Evolutionary conservation across 2,888 invertebrate genomes (phyloP).

Genomic region (Lumbricus terrestris): DNA sequence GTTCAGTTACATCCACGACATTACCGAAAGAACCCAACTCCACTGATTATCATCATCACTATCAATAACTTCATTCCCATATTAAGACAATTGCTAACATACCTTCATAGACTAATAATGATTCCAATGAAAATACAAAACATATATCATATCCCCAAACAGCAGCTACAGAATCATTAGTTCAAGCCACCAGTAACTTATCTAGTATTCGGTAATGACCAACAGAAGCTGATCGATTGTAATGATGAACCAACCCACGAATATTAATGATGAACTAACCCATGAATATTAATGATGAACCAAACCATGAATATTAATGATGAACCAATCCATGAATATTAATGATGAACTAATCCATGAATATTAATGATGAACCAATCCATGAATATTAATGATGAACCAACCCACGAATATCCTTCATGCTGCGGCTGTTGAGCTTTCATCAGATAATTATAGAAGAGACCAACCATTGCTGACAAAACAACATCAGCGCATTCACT

Average conservation of each 20-base stretch:
- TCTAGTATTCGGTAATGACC: background rate
- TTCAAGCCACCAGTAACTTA: background rate
- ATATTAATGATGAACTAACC: slow-evolving; percentile 56
- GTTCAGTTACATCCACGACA: background rate
- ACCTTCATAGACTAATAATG: background rate
- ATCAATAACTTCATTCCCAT: no score
- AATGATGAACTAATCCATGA: slow-evolving; percentile 58
- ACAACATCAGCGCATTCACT: slow-evolving; percentile 40
- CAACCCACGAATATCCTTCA: slow-evolving; percentile 61
- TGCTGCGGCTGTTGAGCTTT: slow-evolving; percentile 68
- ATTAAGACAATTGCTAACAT: no score
- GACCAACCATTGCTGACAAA: slow-evolving; percentile 50
- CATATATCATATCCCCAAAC: background rate
- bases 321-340: slow-evolving; percentile 57
- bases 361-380: slow-evolving; percentile 56
- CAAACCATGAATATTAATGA: slow-evolving; percentile 58
- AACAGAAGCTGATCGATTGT: background rate
- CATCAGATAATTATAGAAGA: slow-evolving; percentile 56
- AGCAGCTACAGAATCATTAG: background rate
- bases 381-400: slow-evolving; percentile 47
- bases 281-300: slow-evolving; percentile 56
- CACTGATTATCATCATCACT: no score
- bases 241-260: slow-evolving; percentile 51
- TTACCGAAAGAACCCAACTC: no score
- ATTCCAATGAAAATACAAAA: background rate